Evolutionary conservation across 2,113 vertebrate genomes (phyloP).

Genomic region (Hypanus sabinus): DNA sequence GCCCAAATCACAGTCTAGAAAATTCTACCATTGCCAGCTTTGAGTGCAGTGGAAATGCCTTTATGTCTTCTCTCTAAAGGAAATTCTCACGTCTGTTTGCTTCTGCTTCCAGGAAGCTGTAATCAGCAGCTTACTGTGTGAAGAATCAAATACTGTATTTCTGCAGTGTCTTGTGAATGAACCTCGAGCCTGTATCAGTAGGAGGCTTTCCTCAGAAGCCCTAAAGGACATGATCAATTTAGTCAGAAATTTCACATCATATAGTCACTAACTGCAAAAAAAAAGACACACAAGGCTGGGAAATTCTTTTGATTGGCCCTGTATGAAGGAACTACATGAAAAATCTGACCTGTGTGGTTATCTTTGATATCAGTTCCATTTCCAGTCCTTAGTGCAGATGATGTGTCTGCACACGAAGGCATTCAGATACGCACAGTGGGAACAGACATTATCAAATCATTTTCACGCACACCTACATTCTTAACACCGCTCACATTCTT

Average conservation of each 20-base stretch:
- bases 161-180: background rate
- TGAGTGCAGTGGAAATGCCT: background rate
- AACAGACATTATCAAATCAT: no score
- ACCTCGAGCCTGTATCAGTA: background rate
- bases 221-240: background rate
- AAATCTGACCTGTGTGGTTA: no score
- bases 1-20: background rate
- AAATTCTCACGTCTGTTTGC: background rate
- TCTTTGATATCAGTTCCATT: no score
- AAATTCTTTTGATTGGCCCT: no score
- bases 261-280: no score
- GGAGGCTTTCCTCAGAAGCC: background rate
- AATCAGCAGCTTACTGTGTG: background rate
- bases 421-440: no score
- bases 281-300: no score
- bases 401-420: no score
- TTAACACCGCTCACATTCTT: no score
- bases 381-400: no score
- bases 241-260: background rate
- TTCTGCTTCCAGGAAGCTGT: conserved; percentile 1
- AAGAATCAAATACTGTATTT: background rate
- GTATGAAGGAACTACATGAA: no score
- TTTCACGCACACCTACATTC: no score
- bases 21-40: background rate
- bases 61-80: background rate